Evolutionary conservation across 2,797 vertebrate species (phyloP), one percentile per base, ranked within the genome.

Genomic region (Ctenopoma kingsleyae): DNA sequence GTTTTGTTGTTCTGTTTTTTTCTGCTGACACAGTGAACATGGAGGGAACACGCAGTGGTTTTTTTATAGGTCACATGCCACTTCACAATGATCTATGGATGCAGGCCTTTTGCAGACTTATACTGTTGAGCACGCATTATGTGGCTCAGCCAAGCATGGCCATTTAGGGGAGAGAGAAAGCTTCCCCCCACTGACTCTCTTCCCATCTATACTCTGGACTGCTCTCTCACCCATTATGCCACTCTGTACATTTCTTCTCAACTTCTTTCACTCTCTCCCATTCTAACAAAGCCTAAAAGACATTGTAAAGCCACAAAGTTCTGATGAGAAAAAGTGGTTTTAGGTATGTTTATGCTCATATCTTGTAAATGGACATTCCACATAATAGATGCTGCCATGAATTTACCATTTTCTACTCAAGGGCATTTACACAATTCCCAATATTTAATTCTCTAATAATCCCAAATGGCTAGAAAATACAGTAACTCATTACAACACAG

Each of bases 41-140:
- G 82, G 66, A 74, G 80, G 77, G 77, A 81, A 81, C 77, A 80
- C 84, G 79, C 80, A 67, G 66, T 25, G 23, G 20, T 32, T 56
- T 67, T 87, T 92, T 90, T 87, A 92, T 92, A 93, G 93, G 94
- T 95, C 93, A 91, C 87, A 94, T 87, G 93, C 90, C 94, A 90
- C 83, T 92, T 91, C 88, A 87, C 86, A 86, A 88, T 94, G 92
- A 95, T 94, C 87, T 93, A 94, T 90, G 81, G 89, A 90, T 71
- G 78, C 81, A 64, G 85, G 78, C 58, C 83, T 78, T 80, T 87
- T 82, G 82, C 88, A 90, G 84, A 86, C 87, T 86, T 79, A 88
- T 86, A 92, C 80, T 89, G 91, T 93, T 91, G 89, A 92, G 87
- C 87, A 88, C 46, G 89, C 89, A 93, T 92, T 92, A 93, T 87